Evolutionary conservation across 2,888 invertebrate species (phyloP).

Genomic region (Rhagonycha lutea): DNA sequence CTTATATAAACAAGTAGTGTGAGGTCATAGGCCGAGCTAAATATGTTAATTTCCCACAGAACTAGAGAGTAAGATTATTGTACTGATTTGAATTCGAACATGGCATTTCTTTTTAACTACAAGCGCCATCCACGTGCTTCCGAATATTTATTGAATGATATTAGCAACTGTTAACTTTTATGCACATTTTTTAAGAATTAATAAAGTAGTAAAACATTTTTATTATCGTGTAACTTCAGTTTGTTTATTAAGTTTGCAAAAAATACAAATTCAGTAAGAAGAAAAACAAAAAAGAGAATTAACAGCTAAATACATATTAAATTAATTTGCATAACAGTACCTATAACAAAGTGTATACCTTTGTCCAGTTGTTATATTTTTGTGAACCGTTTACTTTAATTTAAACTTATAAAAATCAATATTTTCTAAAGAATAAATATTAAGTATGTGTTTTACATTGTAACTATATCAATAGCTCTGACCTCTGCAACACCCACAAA

Average conservation of each 20-base stretch:
- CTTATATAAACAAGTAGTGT: no score
- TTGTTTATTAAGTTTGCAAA: neutral
- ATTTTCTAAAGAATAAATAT: neutral
- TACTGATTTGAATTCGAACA: no score
- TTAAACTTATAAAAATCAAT: neutral
- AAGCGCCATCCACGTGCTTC: no score
- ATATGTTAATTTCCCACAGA: no score
- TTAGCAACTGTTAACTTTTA: neutral
- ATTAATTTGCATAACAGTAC: conserved; percentile 1
- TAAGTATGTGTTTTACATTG: conserved; percentile 9
- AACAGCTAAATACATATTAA: neutral
- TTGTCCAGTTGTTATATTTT: neutral
- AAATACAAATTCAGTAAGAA: neutral
- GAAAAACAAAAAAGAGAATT: neutral
- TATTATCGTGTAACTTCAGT: neutral
- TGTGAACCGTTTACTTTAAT: neutral
- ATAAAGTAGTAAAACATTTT: neutral
- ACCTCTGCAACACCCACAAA: conserved; percentile 14
- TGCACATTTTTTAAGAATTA: neutral
- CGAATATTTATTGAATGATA: no score
- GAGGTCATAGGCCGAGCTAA: no score
- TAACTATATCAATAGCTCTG: conserved; percentile 3
- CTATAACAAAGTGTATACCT: neutral
- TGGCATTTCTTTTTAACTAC: no score
- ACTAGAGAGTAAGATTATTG: no score